These are phyloP conservation scores for Eugnorisma glareosa DNA, from an alignment of 2,888 invertebrate genomes.

Conservation along the genomic window DNA sequence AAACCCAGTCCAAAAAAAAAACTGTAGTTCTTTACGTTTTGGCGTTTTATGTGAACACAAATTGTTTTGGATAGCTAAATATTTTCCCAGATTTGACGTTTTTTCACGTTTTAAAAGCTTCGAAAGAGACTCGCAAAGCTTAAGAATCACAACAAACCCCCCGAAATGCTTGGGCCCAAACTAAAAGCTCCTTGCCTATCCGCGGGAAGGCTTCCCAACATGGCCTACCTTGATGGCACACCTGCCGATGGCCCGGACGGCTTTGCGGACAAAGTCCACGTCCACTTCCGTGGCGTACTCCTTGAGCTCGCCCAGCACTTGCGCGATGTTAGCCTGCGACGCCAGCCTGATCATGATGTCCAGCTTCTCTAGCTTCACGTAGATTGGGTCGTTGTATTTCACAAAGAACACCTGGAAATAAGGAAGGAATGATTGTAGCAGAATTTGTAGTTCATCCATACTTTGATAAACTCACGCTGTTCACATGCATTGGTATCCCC, in stretches of 20 bases:
- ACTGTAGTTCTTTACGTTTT: no score
- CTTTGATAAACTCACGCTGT: no score
- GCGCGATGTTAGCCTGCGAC: conserved; percentile 99
- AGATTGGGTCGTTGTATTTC: conserved; percentile 99
- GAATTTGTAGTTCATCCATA: no score
- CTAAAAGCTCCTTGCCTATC: no score
- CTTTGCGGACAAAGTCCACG: conserved; percentile 99
- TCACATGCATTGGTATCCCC: no score
- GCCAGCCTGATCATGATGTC: conserved; percentile 99
- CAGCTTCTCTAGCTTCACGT: conserved; percentile 99
- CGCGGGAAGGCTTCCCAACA: background rate
- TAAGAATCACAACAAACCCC: background rate
- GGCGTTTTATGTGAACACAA: background rate
- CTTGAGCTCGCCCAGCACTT: conserved; percentile 99
- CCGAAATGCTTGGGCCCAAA: background rate
- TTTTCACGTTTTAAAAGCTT: background rate
- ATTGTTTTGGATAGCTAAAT: background rate
- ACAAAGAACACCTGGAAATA: conserved; percentile 96
- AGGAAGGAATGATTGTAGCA: background rate
- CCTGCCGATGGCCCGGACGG: conserved; percentile 99
- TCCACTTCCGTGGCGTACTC: conserved; percentile 99
- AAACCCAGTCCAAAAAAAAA: no score
- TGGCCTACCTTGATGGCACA: conserved; percentile 97
- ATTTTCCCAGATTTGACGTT: background rate
- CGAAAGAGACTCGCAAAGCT: background rate